Evolutionary conservation across 2,888 invertebrate genomes (phyloP), one percentile per base, ranked within the genome.

Genomic region (Drosophila pseudotalamancana): DNA sequence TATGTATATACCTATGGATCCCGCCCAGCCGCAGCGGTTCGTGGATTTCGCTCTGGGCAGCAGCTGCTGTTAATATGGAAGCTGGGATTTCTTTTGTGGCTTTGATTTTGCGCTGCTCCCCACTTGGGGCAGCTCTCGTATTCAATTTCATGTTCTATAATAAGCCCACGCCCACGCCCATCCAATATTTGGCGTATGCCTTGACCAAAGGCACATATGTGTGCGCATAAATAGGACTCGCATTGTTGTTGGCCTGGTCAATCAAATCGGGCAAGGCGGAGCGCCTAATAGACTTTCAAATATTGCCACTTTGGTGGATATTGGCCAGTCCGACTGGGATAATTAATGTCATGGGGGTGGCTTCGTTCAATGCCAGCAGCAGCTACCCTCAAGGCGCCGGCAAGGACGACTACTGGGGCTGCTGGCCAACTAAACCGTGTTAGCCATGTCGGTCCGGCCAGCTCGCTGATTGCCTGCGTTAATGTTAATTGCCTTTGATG

Each of bases 401-500:
- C 65, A 61, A 62, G 67, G 64, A 59, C 62, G 46, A 9, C 6
- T 25, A 14, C n/a, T 35, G n/a, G 4, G 34, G 11, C 62, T 46
- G 18, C n/a, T 35, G 60, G 23, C 54, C 45, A 57, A 29, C 35
- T 32, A 34, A 43, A 23, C 51, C 35, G 37, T 16, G 35, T 19
- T 67, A 43, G 53, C 66, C 66, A 14, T 48, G 45, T 25, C 39
- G 53, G 40, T 29, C 53, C 45, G 56, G 45, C 40, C 63, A 29
- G 48, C 59, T 32, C 70, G 67, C 77, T 84, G 85, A 84, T 84
- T 84, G 85, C 83, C 85, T 71, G 77, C 72, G 84, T 81, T 85
- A 85, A 84, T 84, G 84, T 85, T 85, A 85, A 84, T 84, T 84
- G 84, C 85, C 84, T 83, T 77, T 84, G 85, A 84, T 84, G 84